Percentiles rank a stretch among this genome's conserved stretches.
These are phyloP conservation scores for Falco cherrug DNA, from an alignment of 2,797 vertebrate genomes.

Conservation along the genomic window DNA sequence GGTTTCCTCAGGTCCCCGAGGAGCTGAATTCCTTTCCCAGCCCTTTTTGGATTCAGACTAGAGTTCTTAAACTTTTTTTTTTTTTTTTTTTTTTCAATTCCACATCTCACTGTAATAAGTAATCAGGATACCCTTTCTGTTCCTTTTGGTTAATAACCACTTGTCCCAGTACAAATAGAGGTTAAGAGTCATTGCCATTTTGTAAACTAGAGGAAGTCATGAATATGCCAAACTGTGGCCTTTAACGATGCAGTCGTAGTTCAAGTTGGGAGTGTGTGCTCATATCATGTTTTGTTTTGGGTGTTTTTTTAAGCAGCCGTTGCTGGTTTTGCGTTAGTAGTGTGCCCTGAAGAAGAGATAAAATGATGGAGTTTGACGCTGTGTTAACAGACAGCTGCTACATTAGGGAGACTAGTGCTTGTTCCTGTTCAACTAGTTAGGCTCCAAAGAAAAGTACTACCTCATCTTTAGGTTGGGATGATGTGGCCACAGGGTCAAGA, in stretches of 20 bases:
- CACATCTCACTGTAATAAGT: neutral
- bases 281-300: neutral
- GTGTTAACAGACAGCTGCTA: neutral
- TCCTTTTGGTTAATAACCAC: neutral
- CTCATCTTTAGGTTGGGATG: conserved; percentile 38
- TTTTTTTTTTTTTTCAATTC: neutral
- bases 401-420: neutral
- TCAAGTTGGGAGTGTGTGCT: neutral
- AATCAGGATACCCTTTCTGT: neutral
- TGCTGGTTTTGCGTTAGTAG: neutral
- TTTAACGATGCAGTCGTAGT: neutral
- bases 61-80: neutral
- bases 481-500: neutral
- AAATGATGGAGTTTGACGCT: neutral
- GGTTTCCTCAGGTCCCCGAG: neutral
- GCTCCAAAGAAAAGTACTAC: conserved; percentile 63
- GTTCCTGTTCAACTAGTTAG: neutral
- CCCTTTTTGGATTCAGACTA: neutral
- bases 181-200: neutral
- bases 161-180: neutral
- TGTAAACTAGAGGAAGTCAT: neutral
- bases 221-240: neutral
- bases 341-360: neutral
- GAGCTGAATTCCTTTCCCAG: neutral
- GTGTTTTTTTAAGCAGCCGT: neutral